A percentile compares a stretch with the other conserved stretches of the same genome.
Evolutionary conservation across 2,113 vertebrate species (phyloP).

Genomic region (Cercocebus atys): DNA sequence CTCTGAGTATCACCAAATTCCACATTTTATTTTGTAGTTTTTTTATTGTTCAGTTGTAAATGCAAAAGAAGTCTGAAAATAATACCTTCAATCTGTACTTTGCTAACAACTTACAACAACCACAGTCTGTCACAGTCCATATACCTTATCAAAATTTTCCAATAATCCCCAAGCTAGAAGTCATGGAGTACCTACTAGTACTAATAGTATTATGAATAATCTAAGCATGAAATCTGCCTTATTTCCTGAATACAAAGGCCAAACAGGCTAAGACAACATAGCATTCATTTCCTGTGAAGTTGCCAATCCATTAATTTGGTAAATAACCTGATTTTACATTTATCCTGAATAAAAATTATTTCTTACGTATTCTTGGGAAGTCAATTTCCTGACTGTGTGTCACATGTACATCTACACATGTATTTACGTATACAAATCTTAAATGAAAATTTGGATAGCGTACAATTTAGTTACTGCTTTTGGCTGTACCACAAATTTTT

Average conservation of each 20-base stretch:
- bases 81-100: slow-evolving; percentile 15
- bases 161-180: slow-evolving; percentile 25
- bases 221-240: background rate
- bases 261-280: background rate
- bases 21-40: background rate
- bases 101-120: slow-evolving; percentile 25
- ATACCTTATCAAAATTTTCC: slow-evolving; percentile 19
- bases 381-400: background rate
- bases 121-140: background rate
- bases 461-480: background rate
- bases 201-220: background rate
- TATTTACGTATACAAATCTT: background rate
- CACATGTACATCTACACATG: background rate
- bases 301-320: background rate
- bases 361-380: background rate
- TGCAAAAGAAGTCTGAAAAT: background rate
- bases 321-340: slow-evolving; percentile 10
- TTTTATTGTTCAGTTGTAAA: slow-evolving; percentile 23
- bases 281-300: background rate
- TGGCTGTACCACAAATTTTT: background rate
- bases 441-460: background rate
- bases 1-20: background rate
- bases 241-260: slow-evolving; percentile 2
- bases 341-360: slow-evolving; percentile 44
- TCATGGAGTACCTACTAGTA: background rate